These are phyloP conservation scores for Pampusana beccarii DNA, from an alignment of 2,113 vertebrate genomes.

Conservation along the genomic window DNA sequence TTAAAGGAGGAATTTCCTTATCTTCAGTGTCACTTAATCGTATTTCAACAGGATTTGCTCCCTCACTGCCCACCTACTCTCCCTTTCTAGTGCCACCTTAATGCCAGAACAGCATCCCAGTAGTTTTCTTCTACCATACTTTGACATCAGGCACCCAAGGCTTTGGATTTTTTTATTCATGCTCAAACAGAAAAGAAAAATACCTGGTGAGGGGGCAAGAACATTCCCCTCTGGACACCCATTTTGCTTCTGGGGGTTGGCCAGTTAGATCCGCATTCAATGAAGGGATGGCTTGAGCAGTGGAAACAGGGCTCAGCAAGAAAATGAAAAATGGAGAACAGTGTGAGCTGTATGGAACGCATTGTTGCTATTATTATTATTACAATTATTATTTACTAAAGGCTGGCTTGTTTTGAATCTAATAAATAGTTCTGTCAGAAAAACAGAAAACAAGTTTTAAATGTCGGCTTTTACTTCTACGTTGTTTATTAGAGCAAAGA, in stretches of 20 bases:
- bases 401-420: not conserved
- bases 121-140: not conserved
- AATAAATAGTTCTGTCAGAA: not conserved
- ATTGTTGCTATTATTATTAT: not conserved
- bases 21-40: constrained; percentile 10
- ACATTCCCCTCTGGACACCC: not conserved
- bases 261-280: not conserved
- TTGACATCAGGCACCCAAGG: not conserved
- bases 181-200: not conserved
- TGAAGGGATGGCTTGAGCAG: not conserved
- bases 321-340: not conserved
- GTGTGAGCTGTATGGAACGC: not conserved
- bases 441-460: not conserved
- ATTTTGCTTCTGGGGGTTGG: not conserved
- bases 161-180: not conserved
- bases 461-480: not conserved
- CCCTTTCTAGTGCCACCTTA: not conserved
- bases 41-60: constrained; percentile 24
- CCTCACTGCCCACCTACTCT: not conserved
- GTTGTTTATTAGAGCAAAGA: not conserved
- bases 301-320: not conserved
- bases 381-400: not conserved
- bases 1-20: constrained; percentile 27
- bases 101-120: not conserved
- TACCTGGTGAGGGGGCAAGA: not conserved